Percentiles rank a stretch among this genome's conserved stretches.
Conservation (phyloP, 2,888 invertebrate species). For the Litoditis marina region DNA sequence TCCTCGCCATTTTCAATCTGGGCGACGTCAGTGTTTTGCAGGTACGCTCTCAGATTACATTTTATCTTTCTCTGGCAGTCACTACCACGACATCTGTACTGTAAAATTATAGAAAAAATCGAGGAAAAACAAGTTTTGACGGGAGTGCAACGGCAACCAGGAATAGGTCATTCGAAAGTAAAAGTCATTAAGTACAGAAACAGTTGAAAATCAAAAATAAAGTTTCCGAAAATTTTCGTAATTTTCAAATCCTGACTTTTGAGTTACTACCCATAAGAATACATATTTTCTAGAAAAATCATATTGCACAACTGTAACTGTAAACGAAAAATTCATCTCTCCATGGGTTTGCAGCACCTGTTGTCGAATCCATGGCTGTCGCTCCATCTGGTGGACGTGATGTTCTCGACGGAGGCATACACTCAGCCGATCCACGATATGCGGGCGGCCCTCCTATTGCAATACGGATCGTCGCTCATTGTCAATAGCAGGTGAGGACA, state of each 20-base stretch:
- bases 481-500: slow-evolving; percentile 26
- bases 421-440: slow-evolving; percentile 19
- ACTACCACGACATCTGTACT: too few relatives aligned
- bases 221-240: not conserved
- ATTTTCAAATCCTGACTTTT: not conserved
- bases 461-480: slow-evolving; percentile 27
- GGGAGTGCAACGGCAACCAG: too few relatives aligned
- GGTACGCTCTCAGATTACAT: slow-evolving; percentile 1
- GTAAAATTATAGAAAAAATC: too few relatives aligned
- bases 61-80: too few relatives aligned
- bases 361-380: slow-evolving; percentile 36
- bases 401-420: slow-evolving; percentile 23
- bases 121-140: too few relatives aligned
- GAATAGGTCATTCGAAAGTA: too few relatives aligned
- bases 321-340: too few relatives aligned
- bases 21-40: slow-evolving; percentile 12
- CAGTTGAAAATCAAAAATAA: too few relatives aligned
- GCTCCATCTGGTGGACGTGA: slow-evolving; percentile 35
- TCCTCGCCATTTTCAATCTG: slow-evolving; percentile 16
- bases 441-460: slow-evolving; percentile 19
- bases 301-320: too few relatives aligned
- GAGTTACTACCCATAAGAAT: not conserved
- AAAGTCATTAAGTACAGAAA: too few relatives aligned
- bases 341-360: slow-evolving; percentile 25
- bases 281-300: too few relatives aligned